phyloP scores from a whole-genome alignment of 2,797 vertebrate genomes.

The Acanthurus tractus region DNA sequence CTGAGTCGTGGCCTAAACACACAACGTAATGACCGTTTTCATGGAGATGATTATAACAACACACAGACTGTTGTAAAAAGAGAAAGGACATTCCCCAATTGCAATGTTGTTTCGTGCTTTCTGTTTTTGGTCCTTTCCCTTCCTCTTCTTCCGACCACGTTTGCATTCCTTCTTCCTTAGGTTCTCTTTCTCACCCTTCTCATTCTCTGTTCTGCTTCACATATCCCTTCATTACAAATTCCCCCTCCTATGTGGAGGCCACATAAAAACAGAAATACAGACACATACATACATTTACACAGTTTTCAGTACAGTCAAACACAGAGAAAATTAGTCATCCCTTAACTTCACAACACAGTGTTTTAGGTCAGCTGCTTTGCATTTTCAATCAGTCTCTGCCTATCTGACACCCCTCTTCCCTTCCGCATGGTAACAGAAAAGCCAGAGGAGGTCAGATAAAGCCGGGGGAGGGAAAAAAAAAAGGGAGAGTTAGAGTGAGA shows the following conservation, averaged over 20 bases:
- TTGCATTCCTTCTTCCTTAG: conserved; percentile 74
- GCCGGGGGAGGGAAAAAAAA: conserved; percentile 35
- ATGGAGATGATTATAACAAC: conserved; percentile 50
- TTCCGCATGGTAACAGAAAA: conserved; percentile 64
- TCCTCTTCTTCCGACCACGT: conserved; percentile 71
- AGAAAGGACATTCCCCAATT: conserved; percentile 49
- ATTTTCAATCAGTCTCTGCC: conserved; percentile 51
- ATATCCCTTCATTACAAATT: conserved; percentile 49
- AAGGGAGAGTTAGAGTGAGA: conserved; percentile 68
- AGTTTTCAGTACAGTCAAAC: conserved; percentile 36
- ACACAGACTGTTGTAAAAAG: conserved; percentile 29
- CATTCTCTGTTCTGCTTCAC: conserved; percentile 71
- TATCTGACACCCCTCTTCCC: conserved; percentile 43
- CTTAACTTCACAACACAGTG: conserved; percentile 15
- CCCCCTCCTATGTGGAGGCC: conserved; percentile 33
- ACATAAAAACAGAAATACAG: conserved; percentile 43
- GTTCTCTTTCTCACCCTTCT: conserved; percentile 67
- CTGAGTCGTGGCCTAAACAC: conserved; percentile 21
- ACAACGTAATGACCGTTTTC: conserved; percentile 42
- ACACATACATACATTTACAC: conserved; percentile 12
- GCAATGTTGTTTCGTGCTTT: conserved; percentile 42
- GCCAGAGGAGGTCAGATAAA: conserved; percentile 68
- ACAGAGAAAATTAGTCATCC: conserved; percentile 39
- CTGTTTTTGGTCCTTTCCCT: conserved; percentile 46
- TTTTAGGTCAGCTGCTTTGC: conserved; percentile 52